Evolutionary conservation across 2,797 vertebrate species (phyloP).

Genomic region (Clangula hyemalis): DNA sequence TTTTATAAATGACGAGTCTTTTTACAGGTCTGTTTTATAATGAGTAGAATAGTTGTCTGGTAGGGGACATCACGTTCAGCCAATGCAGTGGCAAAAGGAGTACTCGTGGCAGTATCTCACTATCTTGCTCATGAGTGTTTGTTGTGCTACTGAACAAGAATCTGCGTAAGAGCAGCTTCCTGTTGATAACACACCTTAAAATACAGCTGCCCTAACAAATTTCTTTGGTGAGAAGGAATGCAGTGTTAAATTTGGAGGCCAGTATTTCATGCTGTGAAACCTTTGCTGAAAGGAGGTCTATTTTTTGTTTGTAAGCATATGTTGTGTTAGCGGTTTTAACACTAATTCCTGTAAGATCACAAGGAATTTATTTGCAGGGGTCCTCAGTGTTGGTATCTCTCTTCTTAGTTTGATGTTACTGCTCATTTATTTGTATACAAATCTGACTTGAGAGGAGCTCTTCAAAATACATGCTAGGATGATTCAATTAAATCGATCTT

Average conservation of each 20-base stretch:
- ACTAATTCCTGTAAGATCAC: slow-evolving; percentile 1
- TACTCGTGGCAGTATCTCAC: slow-evolving; percentile 6
- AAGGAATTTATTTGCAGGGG: slow-evolving; percentile 29
- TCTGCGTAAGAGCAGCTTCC: slow-evolving; percentile 56
- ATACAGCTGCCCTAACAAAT: slow-evolving; percentile 33
- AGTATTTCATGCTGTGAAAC: slow-evolving; percentile 60
- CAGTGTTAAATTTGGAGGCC: slow-evolving; percentile 44
- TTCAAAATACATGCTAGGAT: slow-evolving; percentile 27
- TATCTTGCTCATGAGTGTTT: neutral
- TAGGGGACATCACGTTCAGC: neutral
- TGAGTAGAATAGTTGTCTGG: slow-evolving; percentile 26
- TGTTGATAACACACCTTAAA: slow-evolving; percentile 33
- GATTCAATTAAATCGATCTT: slow-evolving; percentile 41
- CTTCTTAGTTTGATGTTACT: slow-evolving; percentile 22
- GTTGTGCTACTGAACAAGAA: neutral
- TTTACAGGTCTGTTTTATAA: slow-evolving; percentile 70
- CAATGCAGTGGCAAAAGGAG: slow-evolving; percentile 15
- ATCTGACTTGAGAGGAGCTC: slow-evolving; percentile 51
- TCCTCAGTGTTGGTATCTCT: slow-evolving; percentile 29
- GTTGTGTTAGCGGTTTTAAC: slow-evolving; percentile 27
- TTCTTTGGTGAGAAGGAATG: neutral
- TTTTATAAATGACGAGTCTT: slow-evolving; percentile 69
- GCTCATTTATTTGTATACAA: slow-evolving; percentile 6
- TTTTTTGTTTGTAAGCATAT: neutral
- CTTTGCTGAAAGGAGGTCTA: slow-evolving; percentile 24